Conservation (phyloP, 2,888 invertebrate species). For the Diadegma fenestrale region DNA sequence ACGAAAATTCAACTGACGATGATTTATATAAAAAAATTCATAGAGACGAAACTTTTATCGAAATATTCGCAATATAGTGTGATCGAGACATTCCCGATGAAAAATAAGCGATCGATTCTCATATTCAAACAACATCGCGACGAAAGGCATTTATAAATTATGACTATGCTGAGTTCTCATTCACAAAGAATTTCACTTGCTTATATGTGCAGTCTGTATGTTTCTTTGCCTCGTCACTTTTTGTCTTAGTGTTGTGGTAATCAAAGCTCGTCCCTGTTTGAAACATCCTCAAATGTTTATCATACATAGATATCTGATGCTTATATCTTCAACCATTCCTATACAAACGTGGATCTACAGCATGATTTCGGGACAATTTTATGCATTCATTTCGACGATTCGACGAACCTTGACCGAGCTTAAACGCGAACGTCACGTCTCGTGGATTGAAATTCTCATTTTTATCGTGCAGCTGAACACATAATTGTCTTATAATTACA, state of each 20-base stretch:
- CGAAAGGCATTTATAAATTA: not conserved
- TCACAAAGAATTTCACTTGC: conserved; percentile 20
- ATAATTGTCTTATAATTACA: conserved; percentile 7
- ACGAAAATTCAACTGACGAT: not conserved
- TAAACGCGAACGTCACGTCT: not conserved
- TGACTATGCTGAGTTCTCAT: conserved; percentile 32
- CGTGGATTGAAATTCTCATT: not conserved
- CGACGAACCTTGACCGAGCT: conserved; percentile 6
- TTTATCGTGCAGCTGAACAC: not conserved
- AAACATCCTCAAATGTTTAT: conserved; percentile 32
- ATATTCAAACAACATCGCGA: conserved; percentile 16
- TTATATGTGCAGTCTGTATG: not conserved
- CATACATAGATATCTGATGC: conserved; percentile 2
- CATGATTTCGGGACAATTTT: not conserved
- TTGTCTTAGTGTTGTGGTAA: conserved; percentile 59
- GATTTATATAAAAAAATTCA: too few relatives aligned
- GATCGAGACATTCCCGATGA: not conserved
- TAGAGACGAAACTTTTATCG: not conserved
- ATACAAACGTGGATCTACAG: not conserved
- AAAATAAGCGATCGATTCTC: not conserved
- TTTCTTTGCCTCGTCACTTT: conserved; percentile 43
- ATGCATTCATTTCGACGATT: not conserved
- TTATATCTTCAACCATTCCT: not conserved
- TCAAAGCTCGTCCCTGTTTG: conserved; percentile 53
- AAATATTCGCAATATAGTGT: not conserved